These are phyloP conservation scores for Agapostemon virescens DNA, from an alignment of 2,888 invertebrate genomes.

Conservation along the genomic window DNA sequence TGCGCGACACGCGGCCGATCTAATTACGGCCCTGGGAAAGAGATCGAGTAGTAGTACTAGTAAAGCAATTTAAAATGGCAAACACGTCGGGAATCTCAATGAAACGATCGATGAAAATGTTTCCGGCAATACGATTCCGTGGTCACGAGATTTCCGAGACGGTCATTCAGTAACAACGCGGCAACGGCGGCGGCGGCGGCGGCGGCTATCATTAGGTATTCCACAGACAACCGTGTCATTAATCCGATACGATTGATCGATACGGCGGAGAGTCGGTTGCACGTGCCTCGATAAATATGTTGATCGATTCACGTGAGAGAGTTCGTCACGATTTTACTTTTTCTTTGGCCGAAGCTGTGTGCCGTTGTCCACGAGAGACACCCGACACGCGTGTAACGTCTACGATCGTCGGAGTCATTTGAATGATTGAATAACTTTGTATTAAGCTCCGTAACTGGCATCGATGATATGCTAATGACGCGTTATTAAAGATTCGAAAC, in stretches of 20 bases:
- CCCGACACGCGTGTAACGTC: background rate
- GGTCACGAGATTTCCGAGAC: constrained; percentile 24
- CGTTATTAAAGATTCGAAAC: background rate
- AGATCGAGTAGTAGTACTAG: background rate
- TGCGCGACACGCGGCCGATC: background rate
- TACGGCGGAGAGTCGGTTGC: constrained; percentile 30
- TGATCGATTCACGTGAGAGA: constrained; percentile 65
- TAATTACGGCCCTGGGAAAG: constrained; percentile 2
- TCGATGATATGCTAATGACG: background rate
- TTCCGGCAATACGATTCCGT: constrained; percentile 7
- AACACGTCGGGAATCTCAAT: background rate
- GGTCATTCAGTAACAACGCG: constrained; percentile 11
- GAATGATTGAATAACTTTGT: background rate
- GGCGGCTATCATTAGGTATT: constrained; percentile 33
- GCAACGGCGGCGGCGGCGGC: background rate
- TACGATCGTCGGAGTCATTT: background rate
- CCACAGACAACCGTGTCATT: constrained; percentile 45
- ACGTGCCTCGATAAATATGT: constrained; percentile 60
- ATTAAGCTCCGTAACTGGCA: background rate
- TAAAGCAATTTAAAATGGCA: constrained; percentile 23
- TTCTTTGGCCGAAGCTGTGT: background rate
- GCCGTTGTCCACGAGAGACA: background rate
- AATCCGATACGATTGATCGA: constrained; percentile 51
- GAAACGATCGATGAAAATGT: constrained; percentile 24
- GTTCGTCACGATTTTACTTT: constrained; percentile 13